Base-by-base conservation (phyloP, 2,888 invertebrate genomes). In the Calameuta pallipes region DNA sequence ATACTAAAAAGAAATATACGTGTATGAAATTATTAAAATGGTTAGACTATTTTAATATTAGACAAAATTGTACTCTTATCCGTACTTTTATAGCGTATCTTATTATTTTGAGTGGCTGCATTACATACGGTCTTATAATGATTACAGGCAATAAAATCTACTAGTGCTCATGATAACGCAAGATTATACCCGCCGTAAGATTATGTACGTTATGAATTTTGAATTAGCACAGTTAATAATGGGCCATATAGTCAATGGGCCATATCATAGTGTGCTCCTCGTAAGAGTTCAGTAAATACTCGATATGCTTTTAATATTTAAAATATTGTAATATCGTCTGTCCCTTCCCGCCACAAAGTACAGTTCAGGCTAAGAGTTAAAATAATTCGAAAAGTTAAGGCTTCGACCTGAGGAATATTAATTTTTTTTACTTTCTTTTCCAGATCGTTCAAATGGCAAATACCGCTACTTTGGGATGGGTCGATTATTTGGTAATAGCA, bases 401-500 rank as follows among this genome's bases (percentile, higher is more conserved):
- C 23, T 6, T 23, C 56, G 9, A 23, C 56, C 1, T 23, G 12
- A 71, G 15, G 34, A 71, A 31, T 33, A 71, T 31, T 30, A 31
- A 11, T 12, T 9, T 15, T 30, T 4, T 71, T 71, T 0, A 15
- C 12, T 31, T 71, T 71, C 9, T 74, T 74, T 74, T 36, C 34
- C 13, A 74, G 74, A 36, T 23, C n/a, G 30, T 74, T 6, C 70
- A 34, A n/a, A 84, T 83, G 83, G 79, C 69, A 30, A 23, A 30
- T 30, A 79, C 76, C 4, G 87, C 88, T 56, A 88, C 90, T 6
- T 94, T 96, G 85, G 94, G 94, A 81, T 91, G 92, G 85, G 94
- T 94, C 94, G 97, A 98, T 92, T 97, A 97, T 88, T 90, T 94
- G 13, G 96, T 97, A 37, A 94, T 97, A 91, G 94, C 92, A 3